Evolutionary conservation across 2,113 vertebrate genomes (phyloP), one percentile per base, ranked within the genome.

Genomic region (Larimichthys polyactis): DNA sequence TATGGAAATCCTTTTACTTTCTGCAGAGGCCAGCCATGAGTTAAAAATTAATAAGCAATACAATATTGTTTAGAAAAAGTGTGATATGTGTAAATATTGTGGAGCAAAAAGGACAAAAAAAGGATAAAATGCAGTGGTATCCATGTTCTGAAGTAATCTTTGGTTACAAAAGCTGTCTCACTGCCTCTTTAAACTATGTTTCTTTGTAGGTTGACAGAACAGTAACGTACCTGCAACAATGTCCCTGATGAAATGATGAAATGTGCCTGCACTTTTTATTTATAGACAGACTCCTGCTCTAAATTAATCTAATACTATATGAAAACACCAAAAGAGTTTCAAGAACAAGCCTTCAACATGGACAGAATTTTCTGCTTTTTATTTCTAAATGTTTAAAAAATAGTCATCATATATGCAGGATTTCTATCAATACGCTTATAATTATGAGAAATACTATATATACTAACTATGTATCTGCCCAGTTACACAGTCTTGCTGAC

Each of bases 161-260:
- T 51, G 7, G 19, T 51, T 19, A 46, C 11, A 46, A 14, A 46
- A 46, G 1, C 19, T 15, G 22, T 5, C 66, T 73, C 55, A 1
- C n/a, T 44, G 12, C n/a, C 44, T 65, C 66, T 66, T 71, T 58
- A 71, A 32, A 52, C 5, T 40, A 2, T 58, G 19, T 72, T 71
- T 77, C 52, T 72, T 64, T 72, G 19, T 22, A 17, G 1, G 48
- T 20, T 76, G 40, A 24, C 48, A 55, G 36, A 65, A 40, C 49
- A 70, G 32, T 69, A 75, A 52, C n/a, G 27, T 46, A 74, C 49
- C 58, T 58, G 24, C 16, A 43, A 59, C 20, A 46, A 20, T 71
- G 43, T 72, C 62, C 70, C 70, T 59, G 22, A 57, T 24, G 55
- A 55, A 55, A 22, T 55, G 44, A 70, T 54, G 64, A 75, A 69